Evolutionary conservation across 2,797 vertebrate genomes (phyloP), one percentile per base, ranked within the genome.

Genomic region (Mus spretus): DNA sequence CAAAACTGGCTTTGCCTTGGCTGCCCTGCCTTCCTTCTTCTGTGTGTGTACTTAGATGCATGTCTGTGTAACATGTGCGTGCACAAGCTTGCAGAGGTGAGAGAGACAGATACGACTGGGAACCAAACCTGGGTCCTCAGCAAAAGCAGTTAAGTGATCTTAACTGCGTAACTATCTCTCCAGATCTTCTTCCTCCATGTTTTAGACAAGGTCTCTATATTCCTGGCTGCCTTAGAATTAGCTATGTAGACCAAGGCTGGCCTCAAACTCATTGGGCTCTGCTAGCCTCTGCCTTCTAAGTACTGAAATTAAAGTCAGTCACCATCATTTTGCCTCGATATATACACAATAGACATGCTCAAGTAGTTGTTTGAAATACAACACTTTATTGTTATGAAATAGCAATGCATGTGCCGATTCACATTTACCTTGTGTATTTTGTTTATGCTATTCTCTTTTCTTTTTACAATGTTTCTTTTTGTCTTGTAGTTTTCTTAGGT

Each of bases 341-440:
- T 34, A 34, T 50, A 89, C 17, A 78, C 67, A 70, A 90, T 61
- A 44, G 70, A 91, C 93, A 84, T 77, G 59, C 13, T 59, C 86
- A 28, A 82, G 47, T 67, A 57, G n/a, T 22, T 92, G 50, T 80
- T 95, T 84, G 55, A 70, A 95, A 97, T 95, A 94, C 57, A 34
- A 87, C 44, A 63, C 90, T 88, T 89, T 94, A 91, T 19, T 20
- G 6, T 91, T 89, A 96, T 8, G 47, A 96, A 93, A 87, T 70
- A 94, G 93, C 31, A 89, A 90, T 55, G 63, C 93, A 85, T 75
- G 82, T 3, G 75, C 31, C 59, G 65, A 81, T 40, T 92, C 31
- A 89, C 78, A 95, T 63, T 91, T 82, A 94, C 40, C 19, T 89
- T 80, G 40, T 74, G 3, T 90, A 37, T 89, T 87, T 84, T 28